Evolutionary conservation across 2,888 invertebrate species (phyloP).

Genomic region (Vandiemenella viatica): DNA sequence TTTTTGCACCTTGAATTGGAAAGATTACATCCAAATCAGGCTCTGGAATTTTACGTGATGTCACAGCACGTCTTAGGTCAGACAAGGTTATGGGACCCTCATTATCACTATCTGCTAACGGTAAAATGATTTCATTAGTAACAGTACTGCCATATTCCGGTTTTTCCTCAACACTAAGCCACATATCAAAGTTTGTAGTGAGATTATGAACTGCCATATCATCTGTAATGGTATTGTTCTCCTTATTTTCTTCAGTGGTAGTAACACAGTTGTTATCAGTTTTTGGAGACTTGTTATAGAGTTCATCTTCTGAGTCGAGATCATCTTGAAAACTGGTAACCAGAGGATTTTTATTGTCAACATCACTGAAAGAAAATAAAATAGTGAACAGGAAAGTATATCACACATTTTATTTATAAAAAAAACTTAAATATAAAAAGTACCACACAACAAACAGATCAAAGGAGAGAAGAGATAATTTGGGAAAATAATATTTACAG

Average conservation of each 20-base stretch:
- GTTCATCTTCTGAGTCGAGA: slow-evolving; percentile 47
- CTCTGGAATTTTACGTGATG: too few relatives aligned
- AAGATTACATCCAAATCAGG: too few relatives aligned
- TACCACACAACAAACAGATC: too few relatives aligned
- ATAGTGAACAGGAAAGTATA: too few relatives aligned
- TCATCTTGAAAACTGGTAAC: slow-evolving; percentile 77
- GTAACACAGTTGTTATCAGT: background rate
- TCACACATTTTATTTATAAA: background rate
- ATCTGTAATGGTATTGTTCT: background rate
- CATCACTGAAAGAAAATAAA: slow-evolving; percentile 37
- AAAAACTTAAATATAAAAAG: too few relatives aligned
- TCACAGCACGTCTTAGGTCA: background rate
- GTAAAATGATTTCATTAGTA: too few relatives aligned
- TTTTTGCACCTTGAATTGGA: too few relatives aligned
- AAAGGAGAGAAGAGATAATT: too few relatives aligned
- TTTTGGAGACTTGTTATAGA: background rate
- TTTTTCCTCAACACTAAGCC: background rate
- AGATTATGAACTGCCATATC: background rate
- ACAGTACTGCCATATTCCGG: too few relatives aligned
- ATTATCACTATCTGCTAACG: too few relatives aligned
- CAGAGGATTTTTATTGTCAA: slow-evolving; percentile 54
- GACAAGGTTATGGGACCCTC: background rate
- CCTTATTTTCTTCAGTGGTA: background rate
- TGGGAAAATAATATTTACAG: too few relatives aligned
- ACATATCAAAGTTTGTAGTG: background rate